Conservation (phyloP, 2,113 vertebrate species). For the Hemicordylus capensis region DNA sequence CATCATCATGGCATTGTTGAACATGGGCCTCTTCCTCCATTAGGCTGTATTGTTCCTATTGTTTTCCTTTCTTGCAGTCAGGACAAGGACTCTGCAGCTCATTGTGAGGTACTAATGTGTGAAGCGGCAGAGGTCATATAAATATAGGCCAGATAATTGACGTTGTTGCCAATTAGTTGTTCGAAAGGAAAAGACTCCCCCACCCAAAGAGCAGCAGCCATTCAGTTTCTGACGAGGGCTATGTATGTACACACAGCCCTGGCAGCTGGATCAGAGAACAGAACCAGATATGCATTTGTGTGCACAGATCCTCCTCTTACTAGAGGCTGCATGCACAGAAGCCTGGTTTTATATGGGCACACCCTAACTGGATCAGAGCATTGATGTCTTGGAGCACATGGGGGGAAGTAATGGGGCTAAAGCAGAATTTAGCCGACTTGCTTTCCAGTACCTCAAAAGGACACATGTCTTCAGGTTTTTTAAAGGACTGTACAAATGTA, state of each 20-base stretch:
- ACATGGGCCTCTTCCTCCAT: slow-evolving; percentile 23
- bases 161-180: no score
- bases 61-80: background rate
- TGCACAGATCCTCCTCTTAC: background rate
- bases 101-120: no score
- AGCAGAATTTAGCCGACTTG: slow-evolving; percentile 6
- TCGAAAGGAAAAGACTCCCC: background rate
- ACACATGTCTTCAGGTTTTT: background rate
- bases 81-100: no score
- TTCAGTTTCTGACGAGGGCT: no score
- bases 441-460: background rate
- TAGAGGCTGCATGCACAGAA: background rate
- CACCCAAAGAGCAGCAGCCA: background rate
- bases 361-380: slow-evolving; percentile 47
- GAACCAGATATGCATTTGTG: background rate
- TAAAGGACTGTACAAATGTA: background rate
- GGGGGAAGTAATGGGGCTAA: slow-evolving; percentile 26
- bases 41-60: background rate
- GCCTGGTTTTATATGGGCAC: background rate
- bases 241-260: background rate
- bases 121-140: no score
- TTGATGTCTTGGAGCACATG: slow-evolving; percentile 54
- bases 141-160: background rate
- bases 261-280: background rate
- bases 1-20: slow-evolving; percentile 65